Conservation (phyloP, 37 sponge, comb jelly and placozoan species). For the Eunapius fragilis region DNA sequence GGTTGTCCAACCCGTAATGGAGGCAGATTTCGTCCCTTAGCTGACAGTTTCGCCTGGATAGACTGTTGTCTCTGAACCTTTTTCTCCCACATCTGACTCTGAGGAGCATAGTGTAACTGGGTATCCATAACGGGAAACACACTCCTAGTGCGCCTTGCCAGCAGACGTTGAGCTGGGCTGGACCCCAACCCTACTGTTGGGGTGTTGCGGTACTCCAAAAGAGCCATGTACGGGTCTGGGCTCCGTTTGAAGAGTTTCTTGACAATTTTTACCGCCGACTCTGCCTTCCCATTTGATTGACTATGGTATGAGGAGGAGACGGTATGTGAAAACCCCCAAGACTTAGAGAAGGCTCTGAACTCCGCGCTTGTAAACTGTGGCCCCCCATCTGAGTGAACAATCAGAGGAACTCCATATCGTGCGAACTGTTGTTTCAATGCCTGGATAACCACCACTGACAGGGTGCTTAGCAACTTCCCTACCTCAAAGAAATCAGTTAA, state of each 20-base stretch:
- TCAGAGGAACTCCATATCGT: slow-evolving; percentile 21
- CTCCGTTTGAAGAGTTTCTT: slow-evolving; percentile 9
- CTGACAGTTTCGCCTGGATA: too few relatives aligned
- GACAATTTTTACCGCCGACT: too few relatives aligned
- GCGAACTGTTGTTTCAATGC: slow-evolving; percentile 39
- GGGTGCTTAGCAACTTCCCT: slow-evolving; percentile 3
- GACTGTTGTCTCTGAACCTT: too few relatives aligned
- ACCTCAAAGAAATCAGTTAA: slow-evolving; percentile 15
- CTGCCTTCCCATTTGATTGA: slow-evolving; percentile 41
- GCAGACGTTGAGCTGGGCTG: too few relatives aligned
- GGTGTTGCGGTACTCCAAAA: too few relatives aligned
- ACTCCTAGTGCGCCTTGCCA: neutral
- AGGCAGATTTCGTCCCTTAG: too few relatives aligned
- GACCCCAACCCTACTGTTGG: too few relatives aligned
- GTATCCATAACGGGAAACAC: too few relatives aligned
- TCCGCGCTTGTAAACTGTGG: slow-evolving; percentile 21
- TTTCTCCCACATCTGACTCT: too few relatives aligned
- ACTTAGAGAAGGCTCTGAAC: slow-evolving; percentile 18
- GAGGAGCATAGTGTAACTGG: too few relatives aligned
- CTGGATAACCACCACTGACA: slow-evolving; percentile 4
- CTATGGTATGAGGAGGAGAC: slow-evolving; percentile 28
- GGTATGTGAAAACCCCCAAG: slow-evolving; percentile 30
- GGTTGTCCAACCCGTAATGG: too few relatives aligned
- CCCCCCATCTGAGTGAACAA: too few relatives aligned
- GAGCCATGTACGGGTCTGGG: slow-evolving; percentile 5